phyloP scores from a whole-genome alignment of 2,888 invertebrate genomes.

The Orchesellides sinensis region DNA sequence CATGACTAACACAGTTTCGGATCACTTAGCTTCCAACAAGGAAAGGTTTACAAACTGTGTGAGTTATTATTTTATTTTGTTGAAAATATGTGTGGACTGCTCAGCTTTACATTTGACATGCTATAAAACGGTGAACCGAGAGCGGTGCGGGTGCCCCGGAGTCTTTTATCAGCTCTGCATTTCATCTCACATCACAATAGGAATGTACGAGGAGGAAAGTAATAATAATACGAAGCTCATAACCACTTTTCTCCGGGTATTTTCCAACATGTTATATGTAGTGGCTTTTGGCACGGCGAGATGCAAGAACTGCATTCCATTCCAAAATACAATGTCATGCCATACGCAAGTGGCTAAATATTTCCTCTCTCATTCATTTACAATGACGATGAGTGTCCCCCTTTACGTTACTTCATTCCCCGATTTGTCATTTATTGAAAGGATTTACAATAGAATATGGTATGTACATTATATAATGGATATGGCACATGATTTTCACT shows the following conservation, averaged over 20 bases:
- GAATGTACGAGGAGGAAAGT: not conserved
- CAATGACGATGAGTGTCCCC: too few relatives aligned
- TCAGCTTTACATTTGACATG: not conserved
- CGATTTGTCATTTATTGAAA: constrained; percentile 74
- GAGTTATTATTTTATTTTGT: constrained; percentile 9
- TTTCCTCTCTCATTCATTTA: not conserved
- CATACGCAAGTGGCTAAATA: not conserved
- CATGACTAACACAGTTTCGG: constrained; percentile 1
- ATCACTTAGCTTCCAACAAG: constrained; percentile 7
- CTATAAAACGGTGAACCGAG: not conserved
- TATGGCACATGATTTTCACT: not conserved
- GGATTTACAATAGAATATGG: constrained; percentile 74
- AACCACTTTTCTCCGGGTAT: not conserved
- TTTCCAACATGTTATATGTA: not conserved
- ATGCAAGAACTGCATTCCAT: not conserved
- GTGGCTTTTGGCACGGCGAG: constrained; percentile 6
- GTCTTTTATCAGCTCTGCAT: not conserved
- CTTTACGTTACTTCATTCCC: constrained; percentile 54
- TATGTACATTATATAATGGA: constrained; percentile 24
- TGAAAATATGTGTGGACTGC: constrained; percentile 1
- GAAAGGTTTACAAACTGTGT: not conserved
- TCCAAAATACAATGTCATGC: not conserved
- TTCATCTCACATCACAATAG: not conserved
- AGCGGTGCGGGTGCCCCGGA: not conserved
- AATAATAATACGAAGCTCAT: constrained; percentile 11